Evolutionary conservation across 2,113 vertebrate genomes (phyloP), one percentile per base, ranked within the genome.

Genomic region (Delphinapterus leucas): DNA sequence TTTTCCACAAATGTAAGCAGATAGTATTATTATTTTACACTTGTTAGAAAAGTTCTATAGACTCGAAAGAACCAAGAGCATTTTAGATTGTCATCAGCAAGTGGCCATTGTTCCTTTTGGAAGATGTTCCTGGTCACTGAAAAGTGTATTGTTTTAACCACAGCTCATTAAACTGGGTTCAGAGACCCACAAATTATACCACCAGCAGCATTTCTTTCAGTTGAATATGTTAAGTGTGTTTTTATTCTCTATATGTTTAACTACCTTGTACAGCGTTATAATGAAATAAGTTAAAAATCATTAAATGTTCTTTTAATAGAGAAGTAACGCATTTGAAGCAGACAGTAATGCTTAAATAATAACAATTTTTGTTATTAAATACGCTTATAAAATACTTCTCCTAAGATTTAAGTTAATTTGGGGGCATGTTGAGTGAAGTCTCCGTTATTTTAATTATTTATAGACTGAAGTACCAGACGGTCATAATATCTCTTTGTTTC

Each of bases 371-470:
- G 79, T 97, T 97, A 96, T 91, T 70, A 88, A 92, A 83, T 83
- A 91, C 88, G 33, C 77, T 96, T 96, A 81, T 71, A 41, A 88
- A 93, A 93, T 1, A 41, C 88, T 97, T 98, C 15, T 44, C 55
- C 92, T 95, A 95, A 97, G 95, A 10, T 55, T 81, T 93, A 89
- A 60, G 55, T 97, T 94, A 90, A 92, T 53, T 96, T 96, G 12
- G 47, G 11, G 55, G 11, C 3, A 49, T 86, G 38, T 10, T 93
- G 31, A 94, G 31, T 90, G 77, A 90, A 60, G 21, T 87, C 26
- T 93, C 38, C 7, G 95, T 58, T 87, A 71, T 67, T 97, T 60
- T 76, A 97, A 93, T 97, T 63, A 87, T 96, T 96, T 98, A 90
- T 81, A 90, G 36, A 79, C 63, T 12, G 33, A 96, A 76, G 7